Evolutionary conservation across 2,888 invertebrate species (phyloP), one percentile per base, ranked within the genome.

Genomic region (Scaeva pyrastri): DNA sequence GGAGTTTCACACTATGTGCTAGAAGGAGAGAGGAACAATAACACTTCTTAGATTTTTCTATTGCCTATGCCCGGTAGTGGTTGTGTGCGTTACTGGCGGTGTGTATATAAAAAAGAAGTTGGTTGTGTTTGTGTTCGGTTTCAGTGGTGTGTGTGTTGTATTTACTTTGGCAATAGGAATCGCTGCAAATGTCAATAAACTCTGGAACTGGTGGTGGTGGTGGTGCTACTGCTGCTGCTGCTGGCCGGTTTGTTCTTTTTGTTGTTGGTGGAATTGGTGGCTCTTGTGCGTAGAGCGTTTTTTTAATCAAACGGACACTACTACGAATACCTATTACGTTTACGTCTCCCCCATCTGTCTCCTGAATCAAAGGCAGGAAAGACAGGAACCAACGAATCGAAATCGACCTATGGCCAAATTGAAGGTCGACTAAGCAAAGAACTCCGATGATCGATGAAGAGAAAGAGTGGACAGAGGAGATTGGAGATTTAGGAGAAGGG

Each of bases 101-200:
- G 79, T 64, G 55, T 72, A 36, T 71, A 50, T 48, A 75, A 11
- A 75, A 43, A 60, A 43, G 36, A 10, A 23, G 31, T 19, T 21
- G n/a, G 68, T 26, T 62, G 31, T 31, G 16, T 78, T 66, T 73
- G 64, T 74, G 73, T 74, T 73, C 73, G 55, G 45, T 75, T 75
- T 12, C 19, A 14, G 55, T 56, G 68, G 68, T 77, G 77, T 76
- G 66, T 36, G 66, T 36, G 71, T 66, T 68, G 72, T 85, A 86
- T 86, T 86, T 77, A 86, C 82, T 86, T 86, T 60, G 74, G 82
- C 86, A 77, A 86, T 86, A 86, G 86, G 86, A 86, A 82, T 86
- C 86, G 77, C 86, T 64, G 77, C 82, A 86, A 86, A 86, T 82
- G 86, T 86, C 86, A 86, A 86, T 86, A 86, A 86, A 86, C 86